Conservation (phyloP, 2,113 vertebrate genomes). For the Myotis lucifugus region DNA sequence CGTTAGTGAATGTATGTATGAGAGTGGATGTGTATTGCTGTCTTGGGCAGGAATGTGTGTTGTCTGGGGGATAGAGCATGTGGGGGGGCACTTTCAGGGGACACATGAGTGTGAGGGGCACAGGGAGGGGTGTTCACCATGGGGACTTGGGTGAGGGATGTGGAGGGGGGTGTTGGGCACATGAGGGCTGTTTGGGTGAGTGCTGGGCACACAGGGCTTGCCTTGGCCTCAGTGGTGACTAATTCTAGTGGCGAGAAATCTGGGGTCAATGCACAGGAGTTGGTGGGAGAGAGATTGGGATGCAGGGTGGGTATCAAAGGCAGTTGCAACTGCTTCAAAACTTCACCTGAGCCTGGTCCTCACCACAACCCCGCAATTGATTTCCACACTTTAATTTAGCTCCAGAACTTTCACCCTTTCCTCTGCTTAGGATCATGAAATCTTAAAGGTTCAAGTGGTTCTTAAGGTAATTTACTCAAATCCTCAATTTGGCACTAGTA, state of each 20-base stretch:
- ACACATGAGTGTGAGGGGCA: accelerated
- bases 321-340: neutral
- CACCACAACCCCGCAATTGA: accelerated
- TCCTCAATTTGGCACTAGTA: neutral
- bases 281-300: neutral
- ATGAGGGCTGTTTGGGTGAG: no score
- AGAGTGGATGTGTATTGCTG: neutral
- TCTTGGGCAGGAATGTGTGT: neutral
- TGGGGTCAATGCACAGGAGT: neutral
- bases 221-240: neutral
- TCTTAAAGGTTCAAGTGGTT: neutral
- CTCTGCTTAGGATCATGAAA: neutral
- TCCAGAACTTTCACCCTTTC: neutral
- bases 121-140: accelerated
- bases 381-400: neutral
- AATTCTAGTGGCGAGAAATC: neutral
- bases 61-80: neutral
- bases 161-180: neutral
- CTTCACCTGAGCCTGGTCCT: neutral
- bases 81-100: accelerated
- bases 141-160: neutral
- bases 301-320: neutral
- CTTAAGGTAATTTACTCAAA: neutral
- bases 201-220: no score
- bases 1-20: neutral